Base-by-base conservation (phyloP, 1,140 invertebrate genomes). In the Pachyrhynchus sulphureomaculatus region DNA sequence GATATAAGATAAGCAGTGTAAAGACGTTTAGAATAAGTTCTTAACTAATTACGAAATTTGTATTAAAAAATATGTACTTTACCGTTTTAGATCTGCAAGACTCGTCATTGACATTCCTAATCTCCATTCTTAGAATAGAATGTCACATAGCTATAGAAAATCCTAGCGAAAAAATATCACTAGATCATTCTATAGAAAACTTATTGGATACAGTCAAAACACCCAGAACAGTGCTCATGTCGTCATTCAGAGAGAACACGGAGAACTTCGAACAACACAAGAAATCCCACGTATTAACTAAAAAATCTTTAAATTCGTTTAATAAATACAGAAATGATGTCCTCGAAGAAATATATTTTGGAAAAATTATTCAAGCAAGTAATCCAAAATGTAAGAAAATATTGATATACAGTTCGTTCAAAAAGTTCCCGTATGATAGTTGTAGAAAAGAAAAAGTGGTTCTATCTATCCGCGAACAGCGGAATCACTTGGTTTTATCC, bases 21-120 rank as follows among this genome's bases (percentile, higher is more conserved):
- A n/a, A n/a, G n/a, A n/a, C n/a, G n/a, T n/a, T n/a, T n/a, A n/a
- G n/a, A n/a, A n/a, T n/a, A n/a, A n/a, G n/a, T n/a, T n/a, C n/a
- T n/a, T n/a, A n/a, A n/a, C n/a, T n/a, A n/a, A n/a, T n/a, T n/a
- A n/a, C n/a, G n/a, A n/a, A n/a, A n/a, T n/a, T n/a, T n/a, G n/a
- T n/a, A n/a, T n/a, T n/a, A n/a, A n/a, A n/a, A n/a, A n/a, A n/a
- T n/a, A n/a, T n/a, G n/a, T n/a, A n/a, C n/a, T n/a, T n/a, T n/a
- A n/a, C n/a, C n/a, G 36, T 69, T 69, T 33, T 55, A 73, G 73
- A 70, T 59, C 51, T 76, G 44, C 75, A 76, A 68, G 66, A 67
- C 51, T 68, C 71, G n/a, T 67, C 72, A 3, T 60, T 76, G 39
- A 57, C 21, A 17, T 65, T 63, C 8, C 52, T 76, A 39, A 69